Evolutionary conservation across 2,797 vertebrate genomes (phyloP), one percentile per base, ranked within the genome.

Genomic region (Cynodonichthys magdalenae): DNA sequence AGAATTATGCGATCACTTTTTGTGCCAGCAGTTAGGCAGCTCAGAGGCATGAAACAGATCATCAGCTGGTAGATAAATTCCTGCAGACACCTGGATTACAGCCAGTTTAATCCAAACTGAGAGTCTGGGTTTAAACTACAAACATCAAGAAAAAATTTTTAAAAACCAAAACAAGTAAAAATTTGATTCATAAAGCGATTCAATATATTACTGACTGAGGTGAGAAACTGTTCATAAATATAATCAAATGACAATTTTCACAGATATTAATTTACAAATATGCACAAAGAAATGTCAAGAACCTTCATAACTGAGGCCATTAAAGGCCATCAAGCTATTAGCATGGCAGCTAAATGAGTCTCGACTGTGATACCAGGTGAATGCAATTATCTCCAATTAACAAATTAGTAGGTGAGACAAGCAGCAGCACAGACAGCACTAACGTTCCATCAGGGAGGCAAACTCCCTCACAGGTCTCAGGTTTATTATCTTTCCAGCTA

Each of bases 351-450:
- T 61, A 53, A 60, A 65, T 49, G 60, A 24, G 19, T 51, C 29
- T 15, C 47, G 45, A 15, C 49, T 29, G 48, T 28, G 53, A 15
- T 50, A 28, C 51, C 52, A 46, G 60, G 59, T 67, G 41, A 57
- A 53, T 20, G 44, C 29, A 57, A 71, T 64, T 57, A 60, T 55
- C 27, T 36, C 29, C 41, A 59, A 59, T 62, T 50, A 63, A 45
- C 45, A 36, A 20, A 24, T 45, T 31, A n/a, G 19, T 18, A 18
- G 58, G 45, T 15, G 52, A 62, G 27, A 39, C 19, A 11, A 20
- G 8, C 50, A 49, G 50, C 27, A 20, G 39, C 20, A 0, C 34
- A 60, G 42, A 49, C 47, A 5, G n/a, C 42, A 14, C 59, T 36
- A 17, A 39, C 28, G 36, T n/a, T 45, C 50, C 46, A 0, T 46